Conservation (phyloP, 2,888 invertebrate genomes). For the Sesia bembeciformis region DNA sequence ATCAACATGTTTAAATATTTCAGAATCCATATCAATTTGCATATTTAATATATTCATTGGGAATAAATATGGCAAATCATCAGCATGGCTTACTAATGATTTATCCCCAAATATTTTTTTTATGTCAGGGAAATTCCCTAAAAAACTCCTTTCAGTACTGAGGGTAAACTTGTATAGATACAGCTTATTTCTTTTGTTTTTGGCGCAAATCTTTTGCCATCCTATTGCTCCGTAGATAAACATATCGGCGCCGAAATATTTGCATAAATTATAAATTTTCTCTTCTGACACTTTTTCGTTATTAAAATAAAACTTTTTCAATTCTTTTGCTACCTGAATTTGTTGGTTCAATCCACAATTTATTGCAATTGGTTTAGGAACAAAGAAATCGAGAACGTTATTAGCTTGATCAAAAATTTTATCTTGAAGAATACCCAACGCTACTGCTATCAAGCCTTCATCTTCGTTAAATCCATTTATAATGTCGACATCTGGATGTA, state of each 20-base stretch:
- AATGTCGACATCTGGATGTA: conserved; percentile 1
- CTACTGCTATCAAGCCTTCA: not conserved
- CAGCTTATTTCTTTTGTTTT: no score
- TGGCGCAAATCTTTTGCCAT: no score
- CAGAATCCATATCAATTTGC: conserved; percentile 1
- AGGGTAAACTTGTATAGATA: no score
- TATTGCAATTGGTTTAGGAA: conserved; percentile 12
- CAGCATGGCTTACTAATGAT: conserved; percentile 6
- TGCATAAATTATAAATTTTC: no score
- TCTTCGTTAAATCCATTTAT: not conserved
- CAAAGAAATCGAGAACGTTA: conserved; percentile 5
- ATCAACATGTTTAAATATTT: conserved; percentile 6
- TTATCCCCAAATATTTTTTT: conserved; percentile 1
- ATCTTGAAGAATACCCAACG: conserved; percentile 47
- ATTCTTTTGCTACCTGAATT: not conserved
- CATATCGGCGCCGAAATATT: no score
- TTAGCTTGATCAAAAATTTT: conserved; percentile 60
- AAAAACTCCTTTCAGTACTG: no score
- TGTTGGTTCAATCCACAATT: conserved; percentile 7
- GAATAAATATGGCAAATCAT: conserved; percentile 10
- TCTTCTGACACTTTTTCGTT: no score
- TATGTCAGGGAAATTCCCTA: not conserved
- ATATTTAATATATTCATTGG: not conserved
- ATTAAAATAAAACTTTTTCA: no score
- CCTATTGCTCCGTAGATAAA: no score